Conservation (phyloP, 2,888 invertebrate species). For the Eristalis arbustorum region DNA sequence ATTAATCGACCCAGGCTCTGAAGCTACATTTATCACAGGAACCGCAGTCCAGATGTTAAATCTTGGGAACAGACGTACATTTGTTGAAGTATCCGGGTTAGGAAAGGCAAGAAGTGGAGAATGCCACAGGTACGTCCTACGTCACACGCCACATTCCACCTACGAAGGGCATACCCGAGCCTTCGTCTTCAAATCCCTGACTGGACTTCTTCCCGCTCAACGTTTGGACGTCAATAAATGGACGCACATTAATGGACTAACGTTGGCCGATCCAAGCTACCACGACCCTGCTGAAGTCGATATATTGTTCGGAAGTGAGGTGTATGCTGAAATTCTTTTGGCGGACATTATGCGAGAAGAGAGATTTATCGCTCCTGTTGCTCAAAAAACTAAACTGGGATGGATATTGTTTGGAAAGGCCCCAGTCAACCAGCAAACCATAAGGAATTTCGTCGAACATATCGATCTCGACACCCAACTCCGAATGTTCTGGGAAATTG, state of each 20-base stretch:
- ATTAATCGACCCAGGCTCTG: no score
- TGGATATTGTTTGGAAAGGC: background rate
- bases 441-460: background rate
- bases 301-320: background rate
- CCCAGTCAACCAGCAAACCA: background rate
- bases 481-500: background rate
- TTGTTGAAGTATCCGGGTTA: no score
- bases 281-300: background rate
- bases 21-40: no score
- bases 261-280: background rate
- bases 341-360: background rate
- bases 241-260: background rate
- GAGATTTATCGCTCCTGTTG: background rate
- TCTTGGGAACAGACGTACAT: no score
- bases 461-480: background rate
- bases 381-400: background rate
- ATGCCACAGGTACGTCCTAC: no score
- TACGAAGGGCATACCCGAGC: no score
- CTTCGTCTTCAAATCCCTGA: no score
- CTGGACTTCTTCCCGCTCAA: no score
- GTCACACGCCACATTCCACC: no score
- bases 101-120: no score
- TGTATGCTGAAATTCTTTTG: background rate
- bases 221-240: background rate
- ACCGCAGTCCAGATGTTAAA: no score